Evolutionary conservation across 2,113 vertebrate genomes (phyloP).

Genomic region (Gadus macrocephalus): DNA sequence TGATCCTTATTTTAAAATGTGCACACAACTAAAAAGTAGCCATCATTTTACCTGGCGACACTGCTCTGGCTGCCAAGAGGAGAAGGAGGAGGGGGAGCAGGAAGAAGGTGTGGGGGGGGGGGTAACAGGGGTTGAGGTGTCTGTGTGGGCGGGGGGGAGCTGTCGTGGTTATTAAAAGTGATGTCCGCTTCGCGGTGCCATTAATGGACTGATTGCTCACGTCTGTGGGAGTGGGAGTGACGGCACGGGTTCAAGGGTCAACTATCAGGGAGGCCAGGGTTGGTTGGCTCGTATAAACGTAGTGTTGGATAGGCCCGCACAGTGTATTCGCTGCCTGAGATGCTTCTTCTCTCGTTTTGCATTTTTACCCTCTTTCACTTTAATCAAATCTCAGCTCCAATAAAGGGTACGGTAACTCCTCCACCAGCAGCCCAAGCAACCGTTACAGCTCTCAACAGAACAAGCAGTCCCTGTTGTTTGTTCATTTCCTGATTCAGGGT

Average conservation of each 20-base stretch:
- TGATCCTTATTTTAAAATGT: no score
- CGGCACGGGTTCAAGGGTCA: slow-evolving; percentile 50
- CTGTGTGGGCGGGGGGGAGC: slow-evolving; percentile 18
- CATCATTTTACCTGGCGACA: slow-evolving; percentile 31
- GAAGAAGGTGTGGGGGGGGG: slow-evolving; percentile 15
- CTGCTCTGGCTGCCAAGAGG: slow-evolving; percentile 28
- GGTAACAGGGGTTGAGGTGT: background rate
- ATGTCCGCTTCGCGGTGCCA: slow-evolving; percentile 53
- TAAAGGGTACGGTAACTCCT: no score
- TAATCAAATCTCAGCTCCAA: no score
- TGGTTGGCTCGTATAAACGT: background rate
- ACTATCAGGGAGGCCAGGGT: background rate
- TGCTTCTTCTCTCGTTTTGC: background rate
- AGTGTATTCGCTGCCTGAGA: background rate
- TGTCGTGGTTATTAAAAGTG: slow-evolving; percentile 66
- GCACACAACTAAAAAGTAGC: slow-evolving; percentile 16
- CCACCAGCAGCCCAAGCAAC: no score
- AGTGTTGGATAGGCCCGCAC: no score
- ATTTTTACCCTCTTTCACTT: no score
- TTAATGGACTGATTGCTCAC: slow-evolving; percentile 46
- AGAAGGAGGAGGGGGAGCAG: no score
- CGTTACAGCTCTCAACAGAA: no score
- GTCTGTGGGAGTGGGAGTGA: slow-evolving; percentile 41
- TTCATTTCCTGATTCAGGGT: no score
- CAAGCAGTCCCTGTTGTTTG: no score